Evolutionary conservation across 2,888 invertebrate genomes (phyloP), one percentile per base, ranked within the genome.

Genomic region (Siphonodentalium dalli): DNA sequence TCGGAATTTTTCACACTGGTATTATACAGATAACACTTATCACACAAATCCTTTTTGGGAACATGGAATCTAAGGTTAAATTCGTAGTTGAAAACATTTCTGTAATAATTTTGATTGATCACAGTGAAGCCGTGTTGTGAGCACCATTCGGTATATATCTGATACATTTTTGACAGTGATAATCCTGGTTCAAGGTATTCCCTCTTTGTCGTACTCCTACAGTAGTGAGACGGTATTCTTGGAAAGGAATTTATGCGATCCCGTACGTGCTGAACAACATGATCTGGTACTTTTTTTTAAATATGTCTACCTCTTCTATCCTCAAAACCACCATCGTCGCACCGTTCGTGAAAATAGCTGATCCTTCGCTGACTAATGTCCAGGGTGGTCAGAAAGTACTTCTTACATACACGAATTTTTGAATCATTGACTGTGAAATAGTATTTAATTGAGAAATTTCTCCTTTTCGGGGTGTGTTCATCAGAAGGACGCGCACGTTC

Each of bases 171-270:
- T 27, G 47, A 13, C 2, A 61, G 15, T 9, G 27, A 29, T 24
- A 57, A 38, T 26, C 21, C 29, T 21, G 60, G 37, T 27, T 61
- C 60, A 27, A 57, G 41, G 21, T 48, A 56, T 45, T 57, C 41
- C 24, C 39, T 50, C 3, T 26, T 42, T 13, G 48, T 40, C 35
- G 37, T 27, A 27, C 15, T 18, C n/a, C 53, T 40, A n/a, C 52
- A 54, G 21, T 55, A 60, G 23, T 55, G 53, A 3, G 53, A 55
- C 15, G 47, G 44, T 4, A 52, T 38, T 21, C 41, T 24, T 11
- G 54, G 51, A 29, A 57, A 61, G 15, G 56, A 61, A 8, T 46
- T 37, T 1, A 54, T 54, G 42, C 57, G 56, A 6, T 54, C 24
- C 28, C 49, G 26, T 21, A 54, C 51, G 2, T 2, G 11, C 2